Evolutionary conservation across 2,113 vertebrate genomes (phyloP), one percentile per base, ranked within the genome.

Genomic region (Sinosuthora webbiana): DNA sequence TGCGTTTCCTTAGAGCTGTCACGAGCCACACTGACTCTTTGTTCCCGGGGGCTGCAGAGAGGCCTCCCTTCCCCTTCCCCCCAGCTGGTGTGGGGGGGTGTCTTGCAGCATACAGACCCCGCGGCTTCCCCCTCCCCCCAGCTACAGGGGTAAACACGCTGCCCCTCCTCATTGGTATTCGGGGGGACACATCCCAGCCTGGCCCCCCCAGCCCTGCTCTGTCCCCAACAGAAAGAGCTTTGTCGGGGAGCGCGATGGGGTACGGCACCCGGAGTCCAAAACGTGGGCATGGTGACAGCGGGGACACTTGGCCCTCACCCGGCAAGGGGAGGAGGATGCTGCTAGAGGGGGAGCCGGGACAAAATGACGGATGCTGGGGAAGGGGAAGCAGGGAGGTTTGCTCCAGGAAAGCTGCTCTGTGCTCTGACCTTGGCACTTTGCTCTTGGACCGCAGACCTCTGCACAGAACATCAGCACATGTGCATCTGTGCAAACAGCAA

Each of bases 21-120:
- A 95, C 28, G 6, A 94, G 90, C 89, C 93, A 97, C 97, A 97
- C 94, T 97, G 93, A 96, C 90, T 95, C 96, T 97, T 97, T 97
- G 96, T 97, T 97, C 75, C 62, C 8, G 3, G 77, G 89, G 86
- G 69, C 63, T 82, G 81, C 11, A 1, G 37, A 3, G 37, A 77
- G 96, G 90, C 88, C 83, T 56, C 88, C 42, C 70, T 59, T 87
- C 71, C 75, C 53, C 16, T 1, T 64, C 78, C 80, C 69, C 45
- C 45, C 11, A 7, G 76, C 77, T 83, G 67, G 47, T 15, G 53
- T 16, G 8, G 50, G 55, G 78, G 62, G 57, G 56, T 2, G 57
- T 42, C 77, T 84, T 33, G 56, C 63, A 91, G 78, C 11, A 1
- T 1, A 16, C 50, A 93, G 86, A 85, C 76, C 86, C 87, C 1